phyloP scores from a whole-genome alignment of 2,113 vertebrate species.

The Cacatua alba region DNA sequence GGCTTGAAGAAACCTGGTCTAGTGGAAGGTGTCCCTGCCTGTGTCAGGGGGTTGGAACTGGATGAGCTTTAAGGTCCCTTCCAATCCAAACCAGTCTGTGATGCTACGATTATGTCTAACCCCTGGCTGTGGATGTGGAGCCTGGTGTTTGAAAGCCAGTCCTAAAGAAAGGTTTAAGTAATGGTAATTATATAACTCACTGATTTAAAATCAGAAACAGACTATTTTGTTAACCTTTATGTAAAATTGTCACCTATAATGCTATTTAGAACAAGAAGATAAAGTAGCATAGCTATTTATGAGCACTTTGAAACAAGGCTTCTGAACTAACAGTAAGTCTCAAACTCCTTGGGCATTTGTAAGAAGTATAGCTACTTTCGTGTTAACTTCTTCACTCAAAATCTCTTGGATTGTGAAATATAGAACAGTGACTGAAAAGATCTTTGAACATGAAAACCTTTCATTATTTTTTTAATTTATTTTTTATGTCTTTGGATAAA shows the following conservation, averaged over 20 bases:
- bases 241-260: neutral
- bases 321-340: neutral
- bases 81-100: neutral
- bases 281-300: neutral
- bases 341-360: neutral
- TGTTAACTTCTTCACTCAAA: neutral
- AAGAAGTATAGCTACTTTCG: neutral
- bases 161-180: neutral
- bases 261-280: neutral
- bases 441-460: neutral
- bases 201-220: neutral
- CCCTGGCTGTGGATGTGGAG: neutral
- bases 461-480: neutral
- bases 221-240: neutral
- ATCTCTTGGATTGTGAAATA: neutral
- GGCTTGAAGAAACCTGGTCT: neutral
- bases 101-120: neutral
- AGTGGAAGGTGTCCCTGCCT: neutral
- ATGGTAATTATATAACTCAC: neutral
- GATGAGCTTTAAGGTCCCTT: neutral
- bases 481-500: neutral
- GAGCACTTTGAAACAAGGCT: neutral
- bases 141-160: neutral
- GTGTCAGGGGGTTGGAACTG: neutral
- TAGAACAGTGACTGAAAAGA: neutral